Evolutionary conservation across 2,797 vertebrate species (phyloP), one percentile per base, ranked within the genome.

Genomic region (Malurus splendens): DNA sequence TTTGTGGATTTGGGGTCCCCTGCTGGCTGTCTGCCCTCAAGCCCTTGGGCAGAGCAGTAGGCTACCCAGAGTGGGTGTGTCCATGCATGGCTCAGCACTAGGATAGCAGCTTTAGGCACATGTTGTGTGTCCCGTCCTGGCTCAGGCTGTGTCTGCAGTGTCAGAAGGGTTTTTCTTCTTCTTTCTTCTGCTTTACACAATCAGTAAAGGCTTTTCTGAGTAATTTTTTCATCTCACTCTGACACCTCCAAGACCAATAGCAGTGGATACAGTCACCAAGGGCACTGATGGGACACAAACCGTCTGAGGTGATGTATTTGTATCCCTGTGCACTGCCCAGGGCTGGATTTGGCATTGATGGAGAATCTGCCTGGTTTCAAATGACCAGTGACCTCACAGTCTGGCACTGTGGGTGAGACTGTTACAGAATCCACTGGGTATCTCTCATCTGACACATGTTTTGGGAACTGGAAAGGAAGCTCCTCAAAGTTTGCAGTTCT

Each of bases 81-180:
- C 32, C 10, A 6, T 6, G 1, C 0, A 0, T 45, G 62, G 55
- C 47, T 60, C 55, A 1, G 74, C 11, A 1, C n/a, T 30, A 3
- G 24, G 8, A 14, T 56, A 24, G 82, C 52, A 30, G 4, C 24
- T 45, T 12, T 9, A 2, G 38, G 13, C 30, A 14, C 28, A 2
- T 10, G 9, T 17, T 18, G 1, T 16, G 19, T 62, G 50, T 10
- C 42, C 18, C 65, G 61, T 2, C 41, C 10, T 44, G 68, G 41
- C 79, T 66, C 45, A 45, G 75, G 11, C 36, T 32, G 41, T 48
- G 64, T 60, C 62, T 55, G 74, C 41, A 0, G 2, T 19, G 70
- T 38, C 59, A 38, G 61, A n/a, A 54, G 7, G 74, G 47, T 3
- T 74, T 77, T 28, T 14, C 36, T 77, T 24, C 54, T 51, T 32